phyloP scores from a whole-genome alignment of 2,797 vertebrate genomes.

The Premnoplex brunnescens region DNA sequence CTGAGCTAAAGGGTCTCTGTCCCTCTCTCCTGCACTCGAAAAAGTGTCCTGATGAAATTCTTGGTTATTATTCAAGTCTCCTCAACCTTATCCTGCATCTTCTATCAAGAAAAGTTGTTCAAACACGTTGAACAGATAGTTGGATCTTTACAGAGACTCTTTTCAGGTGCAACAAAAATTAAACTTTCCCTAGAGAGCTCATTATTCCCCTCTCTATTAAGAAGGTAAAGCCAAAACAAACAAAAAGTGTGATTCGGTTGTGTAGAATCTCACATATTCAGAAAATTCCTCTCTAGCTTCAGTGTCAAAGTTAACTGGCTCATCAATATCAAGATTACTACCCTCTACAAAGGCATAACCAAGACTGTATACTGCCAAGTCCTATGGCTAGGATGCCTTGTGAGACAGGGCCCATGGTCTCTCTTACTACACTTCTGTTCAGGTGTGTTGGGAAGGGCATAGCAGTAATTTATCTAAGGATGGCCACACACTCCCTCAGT shows the following conservation, averaged over 20 bases:
- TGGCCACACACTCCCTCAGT: not conserved
- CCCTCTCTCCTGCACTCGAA: not conserved
- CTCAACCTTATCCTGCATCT: not conserved
- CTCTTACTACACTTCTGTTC: not conserved
- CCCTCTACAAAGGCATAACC: not conserved
- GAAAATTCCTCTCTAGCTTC: not conserved
- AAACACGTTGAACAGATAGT: not conserved
- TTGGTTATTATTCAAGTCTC: not conserved
- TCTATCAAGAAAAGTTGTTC: not conserved
- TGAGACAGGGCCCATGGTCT: fast-evolving
- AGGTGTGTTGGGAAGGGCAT: not conserved
- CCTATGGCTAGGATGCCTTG: not conserved
- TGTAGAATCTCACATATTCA: not conserved
- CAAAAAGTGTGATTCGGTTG: not conserved
- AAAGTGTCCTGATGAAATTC: not conserved
- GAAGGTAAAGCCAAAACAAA: not conserved
- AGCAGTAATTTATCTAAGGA: not conserved
- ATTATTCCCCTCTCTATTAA: not conserved
- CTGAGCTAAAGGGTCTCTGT: not conserved
- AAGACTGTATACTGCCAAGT: not conserved
- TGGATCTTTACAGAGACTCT: not conserved
- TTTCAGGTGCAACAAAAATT: not conserved
- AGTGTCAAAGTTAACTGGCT: not conserved
- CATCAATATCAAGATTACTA: not conserved
- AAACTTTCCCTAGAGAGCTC: not conserved